A percentile compares a stretch with the other conserved stretches of the same genome.
These are phyloP conservation scores for Panagrolaimus sp. DNA, from an alignment of 1,140 invertebrate species.

Conservation along the genomic window DNA sequence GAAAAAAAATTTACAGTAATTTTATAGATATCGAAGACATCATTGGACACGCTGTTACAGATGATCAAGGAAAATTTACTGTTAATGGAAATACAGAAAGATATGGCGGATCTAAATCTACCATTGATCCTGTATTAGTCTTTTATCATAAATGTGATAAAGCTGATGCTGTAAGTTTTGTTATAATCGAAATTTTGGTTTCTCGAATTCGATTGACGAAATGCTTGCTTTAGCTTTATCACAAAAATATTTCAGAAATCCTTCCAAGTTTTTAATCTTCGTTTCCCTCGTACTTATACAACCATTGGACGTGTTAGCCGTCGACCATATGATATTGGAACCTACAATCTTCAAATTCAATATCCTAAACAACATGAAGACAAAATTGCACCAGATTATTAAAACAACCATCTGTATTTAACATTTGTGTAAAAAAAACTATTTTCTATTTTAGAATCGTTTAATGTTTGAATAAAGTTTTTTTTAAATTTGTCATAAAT, in stretches of 20 bases:
- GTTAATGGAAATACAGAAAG: conserved; percentile 20
- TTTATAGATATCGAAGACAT: conserved; percentile 20
- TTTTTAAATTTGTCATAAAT: too few species aligned
- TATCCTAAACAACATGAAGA: conserved; percentile 24
- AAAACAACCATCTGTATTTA: too few species aligned
- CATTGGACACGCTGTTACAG: conserved; percentile 11
- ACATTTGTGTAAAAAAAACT: too few species aligned
- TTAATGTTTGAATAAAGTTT: too few species aligned
- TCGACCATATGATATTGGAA: conserved; percentile 24
- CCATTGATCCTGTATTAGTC: conserved; percentile 16
- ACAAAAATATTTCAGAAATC: conserved; percentile 19
- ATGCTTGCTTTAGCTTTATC: too few species aligned
- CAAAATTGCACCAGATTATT: conserved; percentile 5
- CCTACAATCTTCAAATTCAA: conserved; percentile 23
- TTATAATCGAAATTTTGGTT: too few species aligned
- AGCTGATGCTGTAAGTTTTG: not conserved
- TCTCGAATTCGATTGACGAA: too few species aligned
- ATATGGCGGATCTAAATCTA: conserved; percentile 12
- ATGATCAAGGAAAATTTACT: conserved; percentile 17
- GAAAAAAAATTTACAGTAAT: too few species aligned
- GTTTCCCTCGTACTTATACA: conserved; percentile 20
- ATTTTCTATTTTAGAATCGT: too few species aligned
- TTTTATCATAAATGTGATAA: conserved; percentile 22
- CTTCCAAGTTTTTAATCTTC: conserved; percentile 17
- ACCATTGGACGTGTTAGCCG: conserved; percentile 20